These are phyloP conservation scores for Anticlea derivata DNA, from an alignment of 2,888 invertebrate genomes.

Conservation along the genomic window DNA sequence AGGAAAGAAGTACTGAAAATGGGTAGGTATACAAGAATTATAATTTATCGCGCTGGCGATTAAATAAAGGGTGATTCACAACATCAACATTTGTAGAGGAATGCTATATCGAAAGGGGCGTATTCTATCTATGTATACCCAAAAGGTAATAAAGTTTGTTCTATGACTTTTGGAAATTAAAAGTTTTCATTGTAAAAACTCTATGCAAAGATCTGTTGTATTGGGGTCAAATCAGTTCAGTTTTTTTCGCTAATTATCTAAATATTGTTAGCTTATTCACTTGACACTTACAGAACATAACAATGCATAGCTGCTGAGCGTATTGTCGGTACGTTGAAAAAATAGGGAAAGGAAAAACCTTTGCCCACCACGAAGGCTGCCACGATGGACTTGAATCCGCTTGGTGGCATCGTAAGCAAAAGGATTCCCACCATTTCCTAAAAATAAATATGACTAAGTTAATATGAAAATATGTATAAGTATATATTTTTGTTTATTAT, in stretches of 20 bases:
- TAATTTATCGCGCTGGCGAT: neutral
- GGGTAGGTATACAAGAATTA: neutral
- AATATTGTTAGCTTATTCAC: neutral
- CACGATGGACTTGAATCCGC: slow-evolving; percentile 84
- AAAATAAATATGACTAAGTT: neutral
- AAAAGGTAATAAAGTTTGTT: too few relatives aligned
- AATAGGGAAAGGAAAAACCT: slow-evolving; percentile 87
- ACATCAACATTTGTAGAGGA: too few relatives aligned
- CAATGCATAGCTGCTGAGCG: slow-evolving; percentile 66
- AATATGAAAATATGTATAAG: neutral
- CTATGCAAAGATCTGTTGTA: too few relatives aligned
- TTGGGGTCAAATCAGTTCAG: too few relatives aligned
- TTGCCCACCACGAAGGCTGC: slow-evolving; percentile 88
- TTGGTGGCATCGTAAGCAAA: slow-evolving; percentile 87
- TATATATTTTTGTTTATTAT: too few relatives aligned
- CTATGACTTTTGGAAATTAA: too few relatives aligned
- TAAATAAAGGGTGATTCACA: too few relatives aligned
- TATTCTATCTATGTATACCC: too few relatives aligned
- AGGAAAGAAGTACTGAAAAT: slow-evolving; percentile 83
- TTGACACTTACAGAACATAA: slow-evolving; percentile 67
- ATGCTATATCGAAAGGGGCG: too few relatives aligned
- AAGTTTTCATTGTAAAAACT: too few relatives aligned
- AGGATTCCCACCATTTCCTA: slow-evolving; percentile 85
- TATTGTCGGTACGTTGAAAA: slow-evolving; percentile 87
- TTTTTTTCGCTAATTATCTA: too few relatives aligned